These are phyloP conservation scores for Mimas tiliae DNA, from an alignment of 2,888 invertebrate species.

Conservation along the genomic window DNA sequence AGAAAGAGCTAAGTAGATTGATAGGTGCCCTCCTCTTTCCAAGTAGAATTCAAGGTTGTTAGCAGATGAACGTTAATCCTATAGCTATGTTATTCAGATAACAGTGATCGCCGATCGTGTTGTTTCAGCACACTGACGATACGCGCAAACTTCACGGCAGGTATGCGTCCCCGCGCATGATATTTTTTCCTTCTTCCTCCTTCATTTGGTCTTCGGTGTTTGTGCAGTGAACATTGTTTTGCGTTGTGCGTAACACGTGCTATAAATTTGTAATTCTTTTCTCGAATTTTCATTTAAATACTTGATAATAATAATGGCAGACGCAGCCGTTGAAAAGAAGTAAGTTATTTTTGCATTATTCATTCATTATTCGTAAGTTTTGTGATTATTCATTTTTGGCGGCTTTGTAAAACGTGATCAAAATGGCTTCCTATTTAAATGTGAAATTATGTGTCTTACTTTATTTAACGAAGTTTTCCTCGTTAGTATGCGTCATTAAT, in stretches of 20 bases:
- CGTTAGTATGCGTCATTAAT: neutral
- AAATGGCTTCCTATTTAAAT: slow-evolving; percentile 83
- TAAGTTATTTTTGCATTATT: slow-evolving; percentile 76
- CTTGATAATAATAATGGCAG: slow-evolving; percentile 85
- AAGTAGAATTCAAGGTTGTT: slow-evolving; percentile 71
- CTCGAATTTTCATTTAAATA: slow-evolving; percentile 52
- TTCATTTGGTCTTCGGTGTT: slow-evolving; percentile 81
- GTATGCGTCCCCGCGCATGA: slow-evolving; percentile 64
- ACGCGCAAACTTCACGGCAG: slow-evolving; percentile 61
- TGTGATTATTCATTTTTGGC: slow-evolving; percentile 67
- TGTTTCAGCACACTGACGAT: slow-evolving; percentile 56
- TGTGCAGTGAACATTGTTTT: slow-evolving; percentile 78
- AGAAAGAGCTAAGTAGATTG: slow-evolving; percentile 67
- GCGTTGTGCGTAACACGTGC: slow-evolving; percentile 76
- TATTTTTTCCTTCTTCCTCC: slow-evolving; percentile 74
- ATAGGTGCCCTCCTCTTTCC: slow-evolving; percentile 55
- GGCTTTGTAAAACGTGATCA: slow-evolving; percentile 79
- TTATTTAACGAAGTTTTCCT: slow-evolving; percentile 37
- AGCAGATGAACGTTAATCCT: slow-evolving; percentile 45
- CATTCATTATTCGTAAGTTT: slow-evolving; percentile 45
- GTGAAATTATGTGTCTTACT: slow-evolving; percentile 55
- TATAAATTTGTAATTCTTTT: slow-evolving; percentile 50
- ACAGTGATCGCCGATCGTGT: slow-evolving; percentile 34
- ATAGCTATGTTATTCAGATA: slow-evolving; percentile 55
- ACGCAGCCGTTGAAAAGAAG: slow-evolving; percentile 88